These are phyloP conservation scores for Macrostomum cliftonense DNA, from an alignment of 2,888 invertebrate genomes.

Conservation along the genomic window DNA sequence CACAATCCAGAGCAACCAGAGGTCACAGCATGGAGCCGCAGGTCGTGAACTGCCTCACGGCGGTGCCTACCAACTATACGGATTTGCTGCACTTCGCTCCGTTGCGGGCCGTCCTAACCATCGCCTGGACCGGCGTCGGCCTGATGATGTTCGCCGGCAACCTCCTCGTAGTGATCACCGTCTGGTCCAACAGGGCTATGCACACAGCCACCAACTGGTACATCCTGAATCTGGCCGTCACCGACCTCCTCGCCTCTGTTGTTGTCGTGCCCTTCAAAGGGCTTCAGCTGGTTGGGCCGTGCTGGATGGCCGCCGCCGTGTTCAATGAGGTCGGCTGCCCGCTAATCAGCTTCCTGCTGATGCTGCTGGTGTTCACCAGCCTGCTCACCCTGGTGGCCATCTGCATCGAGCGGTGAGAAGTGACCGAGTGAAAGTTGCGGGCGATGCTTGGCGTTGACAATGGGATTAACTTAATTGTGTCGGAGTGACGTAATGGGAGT, in stretches of 20 bases:
- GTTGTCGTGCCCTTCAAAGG: constrained; percentile 39
- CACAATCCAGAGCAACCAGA: too few relatives aligned
- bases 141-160: constrained; percentile 23
- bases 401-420: constrained; percentile 39
- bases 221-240: constrained; percentile 37
- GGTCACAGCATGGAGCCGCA: too few relatives aligned
- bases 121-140: too few relatives aligned
- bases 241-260: constrained; percentile 37
- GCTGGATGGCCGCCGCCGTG: constrained; percentile 24
- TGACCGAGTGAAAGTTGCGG: too few relatives aligned
- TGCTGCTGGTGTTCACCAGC: constrained; percentile 28
- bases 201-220: constrained; percentile 39
- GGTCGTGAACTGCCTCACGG: too few relatives aligned
- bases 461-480: too few relatives aligned
- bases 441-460: too few relatives aligned
- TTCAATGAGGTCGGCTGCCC: constrained; percentile 35
- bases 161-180: constrained; percentile 35
- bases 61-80: too few relatives aligned
- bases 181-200: constrained; percentile 37
- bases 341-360: constrained; percentile 32
- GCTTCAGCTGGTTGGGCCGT: constrained; percentile 36
- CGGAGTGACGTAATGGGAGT: background rate
- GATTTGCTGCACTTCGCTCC: too few relatives aligned
- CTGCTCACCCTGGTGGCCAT: constrained; percentile 39
- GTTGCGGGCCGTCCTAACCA: too few relatives aligned